These are phyloP conservation scores for rabbit (Oryctolagus cuniculus) DNA, from an alignment of 2,113 vertebrate species.

Conservation along the genomic window DNA sequence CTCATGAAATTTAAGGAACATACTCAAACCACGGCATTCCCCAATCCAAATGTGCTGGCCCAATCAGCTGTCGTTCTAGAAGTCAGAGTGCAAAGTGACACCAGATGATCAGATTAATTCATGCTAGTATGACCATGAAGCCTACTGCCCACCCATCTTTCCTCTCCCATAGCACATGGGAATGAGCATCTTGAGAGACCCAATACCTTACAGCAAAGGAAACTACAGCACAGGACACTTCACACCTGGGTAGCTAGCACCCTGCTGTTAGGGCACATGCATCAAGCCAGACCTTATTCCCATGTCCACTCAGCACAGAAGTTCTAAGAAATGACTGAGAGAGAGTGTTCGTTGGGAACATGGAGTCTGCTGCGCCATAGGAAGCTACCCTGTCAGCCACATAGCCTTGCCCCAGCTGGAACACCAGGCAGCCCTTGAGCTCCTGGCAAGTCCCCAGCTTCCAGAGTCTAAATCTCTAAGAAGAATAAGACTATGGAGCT, in stretches of 20 bases:
- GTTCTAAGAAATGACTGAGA: neutral
- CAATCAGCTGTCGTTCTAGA: neutral
- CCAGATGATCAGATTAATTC: neutral
- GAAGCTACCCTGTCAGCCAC: neutral
- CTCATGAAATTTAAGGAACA: too few relatives aligned
- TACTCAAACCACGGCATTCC: neutral
- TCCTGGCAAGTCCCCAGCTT: neutral
- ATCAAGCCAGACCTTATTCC: neutral
- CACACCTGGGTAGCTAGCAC: neutral
- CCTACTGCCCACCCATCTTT: neutral
- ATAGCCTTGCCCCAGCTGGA: neutral
- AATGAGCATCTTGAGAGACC: neutral
- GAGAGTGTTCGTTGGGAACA: neutral
- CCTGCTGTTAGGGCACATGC: neutral
- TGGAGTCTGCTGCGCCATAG: neutral
- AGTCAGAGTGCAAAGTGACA: neutral
- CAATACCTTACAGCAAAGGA: neutral
- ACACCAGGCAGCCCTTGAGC: neutral
- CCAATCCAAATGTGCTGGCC: neutral
- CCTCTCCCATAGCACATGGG: neutral
- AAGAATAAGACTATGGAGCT: constrained; percentile 1
- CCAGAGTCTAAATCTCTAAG: neutral
- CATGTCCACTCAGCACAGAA: neutral
- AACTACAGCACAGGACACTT: neutral
- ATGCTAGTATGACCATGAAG: neutral